A percentile compares a stretch with the other conserved stretches of the same genome.
Evolutionary conservation across 2,888 invertebrate species (phyloP).

Genomic region (Trichacis sp.): DNA sequence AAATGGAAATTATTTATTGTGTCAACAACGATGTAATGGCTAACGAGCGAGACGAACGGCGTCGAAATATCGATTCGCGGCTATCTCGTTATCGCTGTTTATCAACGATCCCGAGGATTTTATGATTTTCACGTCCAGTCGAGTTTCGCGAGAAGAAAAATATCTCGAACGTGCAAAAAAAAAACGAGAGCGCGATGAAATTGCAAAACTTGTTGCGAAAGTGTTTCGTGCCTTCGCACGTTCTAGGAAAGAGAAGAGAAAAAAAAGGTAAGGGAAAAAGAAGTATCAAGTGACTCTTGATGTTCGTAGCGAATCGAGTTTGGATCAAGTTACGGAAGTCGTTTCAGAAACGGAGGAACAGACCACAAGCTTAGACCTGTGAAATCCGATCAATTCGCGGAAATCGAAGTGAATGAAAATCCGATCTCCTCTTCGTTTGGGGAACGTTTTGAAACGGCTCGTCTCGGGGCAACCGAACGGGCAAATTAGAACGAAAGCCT

Average conservation of each 20-base stretch:
- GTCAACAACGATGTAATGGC: not conserved
- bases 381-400: slow-evolving; percentile 16
- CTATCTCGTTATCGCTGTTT: not conserved
- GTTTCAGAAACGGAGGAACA: slow-evolving; percentile 11
- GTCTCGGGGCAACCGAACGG: not conserved
- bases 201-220: slow-evolving; percentile 5
- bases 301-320: slow-evolving; percentile 5
- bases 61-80: not conserved
- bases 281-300: slow-evolving; percentile 6
- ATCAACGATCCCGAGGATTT: not conserved
- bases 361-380: slow-evolving; percentile 4
- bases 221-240: not conserved
- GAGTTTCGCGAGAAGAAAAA: not conserved
- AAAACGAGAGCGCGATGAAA: not conserved
- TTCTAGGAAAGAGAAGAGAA: not conserved
- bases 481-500: not conserved
- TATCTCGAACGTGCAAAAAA: not conserved
- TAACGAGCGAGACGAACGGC: slow-evolving; percentile 4
- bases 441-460: not conserved
- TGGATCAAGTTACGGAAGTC: slow-evolving; percentile 14
- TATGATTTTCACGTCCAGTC: not conserved
- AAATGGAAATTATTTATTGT: slow-evolving; percentile 1
- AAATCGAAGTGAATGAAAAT: slow-evolving; percentile 12
- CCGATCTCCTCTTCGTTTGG: not conserved
- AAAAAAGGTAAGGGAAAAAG: not conserved